A percentile compares a stretch with the other conserved stretches of the same genome.
Evolutionary conservation across 1,140 invertebrate genomes (phyloP).

Genomic region (Andrena cerasifolii): DNA sequence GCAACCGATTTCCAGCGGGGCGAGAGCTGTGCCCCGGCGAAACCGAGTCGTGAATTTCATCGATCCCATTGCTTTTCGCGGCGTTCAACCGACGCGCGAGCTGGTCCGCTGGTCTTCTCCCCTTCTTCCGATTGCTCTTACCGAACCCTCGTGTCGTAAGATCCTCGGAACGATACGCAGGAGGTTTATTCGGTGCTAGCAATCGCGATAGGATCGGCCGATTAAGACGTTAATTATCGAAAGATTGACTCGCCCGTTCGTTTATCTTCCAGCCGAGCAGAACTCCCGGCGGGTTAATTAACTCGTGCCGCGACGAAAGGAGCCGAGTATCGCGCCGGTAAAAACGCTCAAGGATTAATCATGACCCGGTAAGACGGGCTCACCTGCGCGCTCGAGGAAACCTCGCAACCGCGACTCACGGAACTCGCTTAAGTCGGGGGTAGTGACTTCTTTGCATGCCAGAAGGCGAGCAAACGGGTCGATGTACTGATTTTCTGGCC

Average conservation of each 20-base stretch:
- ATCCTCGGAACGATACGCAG: slow-evolving; percentile 8
- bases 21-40: slow-evolving; percentile 29
- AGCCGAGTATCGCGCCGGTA: slow-evolving; percentile 5
- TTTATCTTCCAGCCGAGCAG: slow-evolving; percentile 9
- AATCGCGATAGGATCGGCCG: slow-evolving; percentile 54
- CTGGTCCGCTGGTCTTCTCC: too few species aligned
- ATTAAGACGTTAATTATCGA: slow-evolving; percentile 68
- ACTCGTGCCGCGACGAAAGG: slow-evolving; percentile 47
- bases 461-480: slow-evolving; percentile 32
- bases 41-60: slow-evolving; percentile 40
- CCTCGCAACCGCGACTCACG: slow-evolving; percentile 16
- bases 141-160: slow-evolving; percentile 36
- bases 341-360: slow-evolving; percentile 59
- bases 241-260: slow-evolving; percentile 32
- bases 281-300: slow-evolving; percentile 51
- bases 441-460: slow-evolving; percentile 59
- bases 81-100: background rate
- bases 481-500: slow-evolving; percentile 26
- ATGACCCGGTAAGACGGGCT: slow-evolving; percentile 33
- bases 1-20: slow-evolving; percentile 23
- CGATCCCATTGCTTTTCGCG: slow-evolving; percentile 40
- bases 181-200: slow-evolving; percentile 30
- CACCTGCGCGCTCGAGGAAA: slow-evolving; percentile 14
- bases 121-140: slow-evolving; percentile 13
- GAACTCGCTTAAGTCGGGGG: slow-evolving; percentile 44